Percentiles rank a stretch among this genome's conserved stretches.
These are phyloP conservation scores for Pelobates fuscus DNA, from an alignment of 2,113 vertebrate species.

Conservation along the genomic window DNA sequence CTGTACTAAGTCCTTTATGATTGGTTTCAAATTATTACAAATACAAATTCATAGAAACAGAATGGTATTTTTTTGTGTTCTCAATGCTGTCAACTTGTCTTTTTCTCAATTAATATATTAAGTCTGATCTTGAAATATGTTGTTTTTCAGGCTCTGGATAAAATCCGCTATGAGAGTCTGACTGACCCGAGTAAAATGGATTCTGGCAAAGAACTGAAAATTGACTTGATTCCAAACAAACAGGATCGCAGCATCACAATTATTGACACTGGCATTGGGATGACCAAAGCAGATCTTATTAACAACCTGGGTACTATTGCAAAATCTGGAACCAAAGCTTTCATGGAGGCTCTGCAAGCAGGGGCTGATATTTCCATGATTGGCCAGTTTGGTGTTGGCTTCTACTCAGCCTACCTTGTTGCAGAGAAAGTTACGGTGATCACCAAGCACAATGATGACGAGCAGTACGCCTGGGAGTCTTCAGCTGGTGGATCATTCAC, in stretches of 20 bases:
- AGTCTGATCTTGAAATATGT: background rate
- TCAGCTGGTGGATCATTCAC: constrained; percentile 83
- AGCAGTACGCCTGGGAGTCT: constrained; percentile 82
- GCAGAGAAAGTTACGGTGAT: constrained; percentile 80
- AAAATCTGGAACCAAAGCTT: constrained; percentile 81
- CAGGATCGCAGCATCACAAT: constrained; percentile 75
- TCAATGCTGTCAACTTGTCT: background rate
- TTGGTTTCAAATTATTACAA: no score
- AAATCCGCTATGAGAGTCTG: constrained; percentile 78
- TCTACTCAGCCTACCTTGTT: constrained; percentile 79
- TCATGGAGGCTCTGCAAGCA: constrained; percentile 81
- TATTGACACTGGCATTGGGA: constrained; percentile 78
- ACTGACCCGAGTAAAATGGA: constrained; percentile 82
- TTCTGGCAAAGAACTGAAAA: constrained; percentile 81
- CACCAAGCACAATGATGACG: constrained; percentile 80
- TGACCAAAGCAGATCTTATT: constrained; percentile 83
- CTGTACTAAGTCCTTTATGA: no score
- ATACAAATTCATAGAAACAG: no score
- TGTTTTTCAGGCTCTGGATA: constrained; percentile 71
- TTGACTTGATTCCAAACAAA: constrained; percentile 76
- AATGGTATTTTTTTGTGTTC: no score
- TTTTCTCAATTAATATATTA: background rate
- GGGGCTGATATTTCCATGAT: constrained; percentile 83
- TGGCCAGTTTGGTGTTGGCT: constrained; percentile 79
- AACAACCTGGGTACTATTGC: constrained; percentile 82